Percentiles rank a stretch among this genome's conserved stretches.
Conservation (phyloP, 2,113 vertebrate species). For the Glaucidium brasilianum region DNA sequence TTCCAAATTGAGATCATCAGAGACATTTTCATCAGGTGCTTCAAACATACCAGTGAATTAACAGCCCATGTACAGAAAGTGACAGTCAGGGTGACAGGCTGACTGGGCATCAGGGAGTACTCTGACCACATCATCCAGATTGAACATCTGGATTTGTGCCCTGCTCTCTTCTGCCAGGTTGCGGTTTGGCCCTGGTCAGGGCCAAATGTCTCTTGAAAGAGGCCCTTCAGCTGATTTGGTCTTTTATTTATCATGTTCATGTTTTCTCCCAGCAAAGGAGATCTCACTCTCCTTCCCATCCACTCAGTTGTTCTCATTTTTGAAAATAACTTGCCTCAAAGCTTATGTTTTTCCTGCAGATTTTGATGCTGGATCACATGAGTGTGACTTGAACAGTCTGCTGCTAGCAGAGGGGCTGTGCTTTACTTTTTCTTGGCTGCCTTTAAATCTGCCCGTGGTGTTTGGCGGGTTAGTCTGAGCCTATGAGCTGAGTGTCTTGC, state of each 20-base stretch:
- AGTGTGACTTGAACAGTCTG: not conserved
- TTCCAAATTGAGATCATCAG: constrained; percentile 14
- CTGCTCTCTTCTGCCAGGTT: not conserved
- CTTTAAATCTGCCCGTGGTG: not conserved
- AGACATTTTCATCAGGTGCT: not conserved
- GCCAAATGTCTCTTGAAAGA: not conserved
- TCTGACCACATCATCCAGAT: not conserved
- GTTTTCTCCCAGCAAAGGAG: not conserved
- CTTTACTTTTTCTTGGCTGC: not conserved
- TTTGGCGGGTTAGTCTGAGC: not conserved
- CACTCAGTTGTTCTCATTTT: not conserved
- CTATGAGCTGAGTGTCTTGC: not conserved
- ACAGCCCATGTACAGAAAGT: not conserved
- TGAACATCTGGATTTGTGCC: not conserved
- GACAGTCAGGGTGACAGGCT: not conserved
- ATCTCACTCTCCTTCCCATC: not conserved
- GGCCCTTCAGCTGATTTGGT: not conserved
- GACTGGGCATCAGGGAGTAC: not conserved
- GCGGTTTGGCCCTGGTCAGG: not conserved
- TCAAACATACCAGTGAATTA: not conserved
- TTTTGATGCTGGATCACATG: not conserved
- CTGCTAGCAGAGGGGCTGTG: not conserved
- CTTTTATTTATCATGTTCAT: not conserved
- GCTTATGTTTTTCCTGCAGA: not conserved
- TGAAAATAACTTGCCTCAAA: not conserved